These are phyloP conservation scores for Nanorana parkeri DNA, from an alignment of 2,113 vertebrate species.

Conservation along the genomic window DNA sequence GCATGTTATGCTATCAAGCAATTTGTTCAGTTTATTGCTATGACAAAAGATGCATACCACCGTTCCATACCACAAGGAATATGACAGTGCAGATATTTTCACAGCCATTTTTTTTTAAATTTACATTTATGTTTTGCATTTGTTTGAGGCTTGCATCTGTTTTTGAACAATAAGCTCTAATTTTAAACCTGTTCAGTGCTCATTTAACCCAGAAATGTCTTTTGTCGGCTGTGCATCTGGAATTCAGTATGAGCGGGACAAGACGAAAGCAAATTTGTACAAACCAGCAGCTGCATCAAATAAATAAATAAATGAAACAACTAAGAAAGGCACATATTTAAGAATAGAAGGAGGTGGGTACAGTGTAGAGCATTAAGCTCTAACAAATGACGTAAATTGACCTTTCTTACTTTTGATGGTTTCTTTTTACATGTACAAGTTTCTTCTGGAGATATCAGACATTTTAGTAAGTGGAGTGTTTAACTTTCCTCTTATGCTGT, in stretches of 20 bases:
- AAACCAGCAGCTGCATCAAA: constrained; percentile 71
- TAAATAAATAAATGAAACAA: constrained; percentile 57
- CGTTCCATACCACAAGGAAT: constrained; percentile 19
- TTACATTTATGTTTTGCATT: constrained; percentile 79
- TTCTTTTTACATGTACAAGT: no score
- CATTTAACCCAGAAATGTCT: constrained; percentile 79
- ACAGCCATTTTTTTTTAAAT: constrained; percentile 70
- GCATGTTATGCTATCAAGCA: neutral
- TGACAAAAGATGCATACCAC: neutral
- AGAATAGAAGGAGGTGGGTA: constrained; percentile 16
- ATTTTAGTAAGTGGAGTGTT: no score
- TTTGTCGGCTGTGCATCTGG: constrained; percentile 79
- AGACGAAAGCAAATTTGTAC: constrained; percentile 67
- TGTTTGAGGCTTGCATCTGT: constrained; percentile 79
- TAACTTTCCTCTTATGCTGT: neutral
- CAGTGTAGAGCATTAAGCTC: neutral
- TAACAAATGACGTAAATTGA: constrained; percentile 9
- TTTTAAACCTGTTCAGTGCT: constrained; percentile 80
- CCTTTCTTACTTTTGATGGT: neutral
- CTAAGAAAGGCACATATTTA: neutral
- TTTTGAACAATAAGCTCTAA: constrained; percentile 77
- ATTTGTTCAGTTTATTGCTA: constrained; percentile 19
- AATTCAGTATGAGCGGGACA: constrained; percentile 73
- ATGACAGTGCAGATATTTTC: constrained; percentile 60
- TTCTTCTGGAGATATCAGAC: no score